Base-by-base conservation (phyloP, 2,113 vertebrate genomes). In the Gorsachius goisagi region DNA sequence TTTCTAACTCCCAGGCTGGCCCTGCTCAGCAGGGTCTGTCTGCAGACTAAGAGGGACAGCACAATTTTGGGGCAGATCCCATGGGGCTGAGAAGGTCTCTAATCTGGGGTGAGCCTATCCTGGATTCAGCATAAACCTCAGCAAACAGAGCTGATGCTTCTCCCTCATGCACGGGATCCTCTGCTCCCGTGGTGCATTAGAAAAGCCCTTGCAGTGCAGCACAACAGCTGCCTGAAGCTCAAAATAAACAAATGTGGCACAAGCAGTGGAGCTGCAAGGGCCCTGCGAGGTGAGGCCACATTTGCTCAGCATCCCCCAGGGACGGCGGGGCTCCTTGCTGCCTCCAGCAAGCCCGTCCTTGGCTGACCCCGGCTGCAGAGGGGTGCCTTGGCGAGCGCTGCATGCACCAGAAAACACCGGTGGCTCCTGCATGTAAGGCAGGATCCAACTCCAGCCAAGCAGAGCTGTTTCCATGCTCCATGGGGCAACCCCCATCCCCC, bases 401-500 rank as follows among this genome's bases (percentile, higher is more conserved):
- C 60, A 49, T 0, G 0, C 15, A 9, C 9, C 1, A 1, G 27
- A n/a, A 41, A 66, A 21, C 58, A 75, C 75, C 1, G 0, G 9
- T 6, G 27, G 41, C 22, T 50, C 47, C 85, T 27, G 24, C 3
- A 49, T 5, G 2, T 0, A 1, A 56, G 18, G 39, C 32, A 22
- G 55, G 3, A n/a, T 6, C 23, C 55, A 41, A 71, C 39, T 22
- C 28, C 72, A 87, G 68, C 12, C 80, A 45, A 41, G 68, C 53
- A 41, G 52, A 81, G 77, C 18, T 9, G 1, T 13, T 22, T 19
- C 68, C 60, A 9, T 0, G 0, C 28, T 6, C 24, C 71, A 8
- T 2, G 2, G 32, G n/a, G n/a, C 0, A 0, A 33, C 2, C 35
- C 11, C 23, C 9, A 1, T 12, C 1, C 28, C 17, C 35, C 45